Percentiles rank a stretch among this genome's conserved stretches.
phyloP scores from a whole-genome alignment of 2,888 invertebrate genomes.

The Ophion costatus region DNA sequence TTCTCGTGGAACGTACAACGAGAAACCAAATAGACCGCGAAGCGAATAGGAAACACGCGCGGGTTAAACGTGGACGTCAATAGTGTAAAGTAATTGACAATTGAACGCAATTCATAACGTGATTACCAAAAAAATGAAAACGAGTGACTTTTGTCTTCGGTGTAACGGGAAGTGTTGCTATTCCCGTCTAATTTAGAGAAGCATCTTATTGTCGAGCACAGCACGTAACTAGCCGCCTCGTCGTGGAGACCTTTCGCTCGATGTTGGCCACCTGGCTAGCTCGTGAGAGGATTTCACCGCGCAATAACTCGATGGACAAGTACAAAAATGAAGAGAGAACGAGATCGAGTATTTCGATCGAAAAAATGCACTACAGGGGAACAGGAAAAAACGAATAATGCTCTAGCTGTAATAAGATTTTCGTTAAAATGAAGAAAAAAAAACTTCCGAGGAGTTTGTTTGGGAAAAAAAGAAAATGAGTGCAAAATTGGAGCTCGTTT shows the following conservation, averaged over 20 bases:
- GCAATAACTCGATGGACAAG: slow-evolving; percentile 11
- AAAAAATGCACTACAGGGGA: too few relatives aligned
- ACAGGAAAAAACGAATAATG: too few relatives aligned
- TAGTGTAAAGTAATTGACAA: too few relatives aligned
- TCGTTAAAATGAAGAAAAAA: too few relatives aligned
- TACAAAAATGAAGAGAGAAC: slow-evolving; percentile 1
- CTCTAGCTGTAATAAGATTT: too few relatives aligned
- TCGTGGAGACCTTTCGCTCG: slow-evolving; percentile 54
- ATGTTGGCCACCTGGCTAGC: slow-evolving; percentile 57
- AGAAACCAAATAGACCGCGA: too few relatives aligned
- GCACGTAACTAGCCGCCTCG: slow-evolving; percentile 36
- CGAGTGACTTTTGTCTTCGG: not conserved
- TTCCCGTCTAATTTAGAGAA: not conserved
- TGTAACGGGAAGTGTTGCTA: not conserved
- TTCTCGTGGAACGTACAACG: too few relatives aligned
- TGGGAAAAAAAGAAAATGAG: too few relatives aligned
- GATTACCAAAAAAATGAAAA: not conserved
- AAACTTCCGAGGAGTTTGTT: too few relatives aligned
- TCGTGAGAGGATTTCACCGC: slow-evolving; percentile 54
- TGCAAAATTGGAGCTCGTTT: too few relatives aligned
- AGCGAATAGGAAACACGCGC: too few relatives aligned
- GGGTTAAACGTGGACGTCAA: too few relatives aligned
- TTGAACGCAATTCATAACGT: not conserved
- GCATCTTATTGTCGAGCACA: slow-evolving; percentile 19
- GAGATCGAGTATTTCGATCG: not conserved